phyloP scores from a whole-genome alignment of 2,113 vertebrate species.

The Atractosteus spatula region DNA sequence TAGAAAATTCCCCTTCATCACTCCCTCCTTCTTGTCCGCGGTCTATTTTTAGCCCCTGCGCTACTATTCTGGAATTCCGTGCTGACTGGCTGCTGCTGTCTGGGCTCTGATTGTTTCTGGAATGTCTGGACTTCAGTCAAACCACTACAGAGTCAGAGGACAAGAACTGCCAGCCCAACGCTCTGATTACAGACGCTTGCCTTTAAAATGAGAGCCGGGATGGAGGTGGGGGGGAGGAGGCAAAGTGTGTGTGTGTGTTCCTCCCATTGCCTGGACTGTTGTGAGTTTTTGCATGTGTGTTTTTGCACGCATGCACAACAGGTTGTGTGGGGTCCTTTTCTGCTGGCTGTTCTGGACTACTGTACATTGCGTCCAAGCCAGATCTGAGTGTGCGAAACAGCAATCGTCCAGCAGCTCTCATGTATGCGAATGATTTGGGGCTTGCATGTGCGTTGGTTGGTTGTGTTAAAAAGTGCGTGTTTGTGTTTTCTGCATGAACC shows the following conservation, averaged over 20 bases:
- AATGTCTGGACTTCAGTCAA: constrained; percentile 73
- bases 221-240: neutral
- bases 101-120: constrained; percentile 67
- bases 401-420: too few relatives aligned
- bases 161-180: constrained; percentile 41
- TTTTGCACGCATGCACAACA: too few relatives aligned
- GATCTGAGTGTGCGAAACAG: too few relatives aligned
- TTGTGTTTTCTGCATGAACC: too few relatives aligned
- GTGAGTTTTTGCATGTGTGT: too few relatives aligned
- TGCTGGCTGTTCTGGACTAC: too few relatives aligned
- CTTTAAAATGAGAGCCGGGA: constrained; percentile 21
- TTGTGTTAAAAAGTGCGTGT: too few relatives aligned
- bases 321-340: too few relatives aligned
- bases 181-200: constrained; percentile 57
- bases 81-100: constrained; percentile 70
- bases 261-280: too few relatives aligned
- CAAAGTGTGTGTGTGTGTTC: neutral
- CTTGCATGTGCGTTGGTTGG: too few relatives aligned
- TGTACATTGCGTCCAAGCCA: too few relatives aligned
- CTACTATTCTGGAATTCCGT: constrained; percentile 76
- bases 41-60: constrained; percentile 71
- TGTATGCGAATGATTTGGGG: too few relatives aligned
- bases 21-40: constrained; percentile 55
- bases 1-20: constrained; percentile 50
- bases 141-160: constrained; percentile 63